Evolutionary conservation across 2,888 invertebrate species (phyloP), one percentile per base, ranked within the genome.

Genomic region (Yponomeuta evonymella): DNA sequence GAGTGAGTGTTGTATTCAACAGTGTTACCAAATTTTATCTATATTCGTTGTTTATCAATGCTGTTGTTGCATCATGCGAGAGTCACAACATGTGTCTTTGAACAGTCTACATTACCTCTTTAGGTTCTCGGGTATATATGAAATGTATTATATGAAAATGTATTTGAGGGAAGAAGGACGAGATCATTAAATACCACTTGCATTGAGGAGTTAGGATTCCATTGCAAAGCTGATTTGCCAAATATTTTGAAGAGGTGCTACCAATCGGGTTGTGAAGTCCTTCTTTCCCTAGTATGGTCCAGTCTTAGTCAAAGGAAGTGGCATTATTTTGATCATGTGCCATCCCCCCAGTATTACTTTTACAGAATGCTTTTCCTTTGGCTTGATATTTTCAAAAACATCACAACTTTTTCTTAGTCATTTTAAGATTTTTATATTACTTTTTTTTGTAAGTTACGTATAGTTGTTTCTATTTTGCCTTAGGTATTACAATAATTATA

Each of bases 321-420:
- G 87, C 88, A 89, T 91, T 88, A 58, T 81, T 85, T 80, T 83
- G 83, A 85, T 88, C 83, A 85, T 83, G 92, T 92, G 92, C 92
- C 92, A 92, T 92, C 88, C 81, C 83, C 86, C 89, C 91, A 91
- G 90, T 90, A 90, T 91, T 91, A 89, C 81, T 83, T 33, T 23
- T 43, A 67, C 77, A 80, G 80, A 84, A 87, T 88, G 89, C 86
- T 79, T 78, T 76, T 86, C 84, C 89, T 89, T 89, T 87, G 89
- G 88, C 89, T 90, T 81, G 77, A 81, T 83, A 83, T 82, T 82
- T 84, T 88, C 87, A 85, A 83, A 79, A 85, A 85, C 90, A 91
- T 90, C 90, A 90, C 90, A 91, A 90, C 84, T 85, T 86, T 86
- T 83, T 90, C 80, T 88, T 91, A 92, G 91, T 91, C 90, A 91